Evolutionary conservation across 2,797 vertebrate species (phyloP).

Genomic region (Acanthurus lineatus): DNA sequence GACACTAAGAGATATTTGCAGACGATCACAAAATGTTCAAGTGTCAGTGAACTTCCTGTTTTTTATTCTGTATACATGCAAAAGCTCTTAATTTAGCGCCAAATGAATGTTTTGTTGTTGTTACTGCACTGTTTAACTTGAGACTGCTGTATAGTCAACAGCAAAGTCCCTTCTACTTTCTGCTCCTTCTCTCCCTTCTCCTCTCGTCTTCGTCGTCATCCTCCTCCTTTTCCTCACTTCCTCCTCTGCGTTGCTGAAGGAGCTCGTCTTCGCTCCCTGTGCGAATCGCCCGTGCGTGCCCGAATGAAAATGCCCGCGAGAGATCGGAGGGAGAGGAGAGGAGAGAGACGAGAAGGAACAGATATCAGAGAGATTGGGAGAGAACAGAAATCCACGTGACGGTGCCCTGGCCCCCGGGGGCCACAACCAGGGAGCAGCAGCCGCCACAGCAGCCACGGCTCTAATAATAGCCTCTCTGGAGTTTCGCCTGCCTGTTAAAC

Average conservation of each 20-base stretch:
- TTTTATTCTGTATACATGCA: no score
- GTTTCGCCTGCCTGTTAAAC: slow-evolving; percentile 48
- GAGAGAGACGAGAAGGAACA: slow-evolving; percentile 12
- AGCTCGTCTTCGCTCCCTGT: slow-evolving; percentile 21
- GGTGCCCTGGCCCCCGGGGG: slow-evolving; percentile 46
- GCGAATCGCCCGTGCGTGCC: slow-evolving; percentile 28
- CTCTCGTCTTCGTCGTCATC: not conserved
- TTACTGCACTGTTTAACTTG: not conserved
- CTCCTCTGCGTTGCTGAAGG: not conserved
- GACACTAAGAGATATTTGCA: no score
- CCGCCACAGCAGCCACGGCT: slow-evolving; percentile 28
- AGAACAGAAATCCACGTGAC: slow-evolving; percentile 66
- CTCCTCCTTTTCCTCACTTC: not conserved
- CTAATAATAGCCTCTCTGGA: slow-evolving; percentile 73
- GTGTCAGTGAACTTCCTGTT: no score
- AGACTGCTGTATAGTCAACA: not conserved
- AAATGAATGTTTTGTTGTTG: not conserved
- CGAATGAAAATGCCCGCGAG: slow-evolving; percentile 46
- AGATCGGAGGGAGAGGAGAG: slow-evolving; percentile 18
- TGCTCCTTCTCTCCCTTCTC: not conserved
- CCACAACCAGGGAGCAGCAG: slow-evolving; percentile 42
- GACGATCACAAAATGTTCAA: no score
- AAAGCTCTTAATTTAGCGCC: not conserved
- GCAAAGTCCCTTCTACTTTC: not conserved
- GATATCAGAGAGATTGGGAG: slow-evolving; percentile 52